phyloP scores from a whole-genome alignment of 2,797 vertebrate species.

The Aeoliscus strigatus region DNA sequence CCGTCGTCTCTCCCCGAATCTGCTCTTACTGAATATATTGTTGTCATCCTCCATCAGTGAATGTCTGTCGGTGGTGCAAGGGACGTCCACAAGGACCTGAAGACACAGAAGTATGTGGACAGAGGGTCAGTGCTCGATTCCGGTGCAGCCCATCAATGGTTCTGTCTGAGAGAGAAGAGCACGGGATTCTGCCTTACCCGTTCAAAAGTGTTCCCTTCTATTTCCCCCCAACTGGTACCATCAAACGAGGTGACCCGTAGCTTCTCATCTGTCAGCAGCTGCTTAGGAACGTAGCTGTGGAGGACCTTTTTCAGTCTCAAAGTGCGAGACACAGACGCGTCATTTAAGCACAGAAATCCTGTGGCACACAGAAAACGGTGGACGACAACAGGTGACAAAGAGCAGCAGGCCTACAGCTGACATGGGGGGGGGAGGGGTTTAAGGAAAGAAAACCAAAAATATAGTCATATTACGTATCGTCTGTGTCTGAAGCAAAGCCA shows the following conservation, averaged over 20 bases:
- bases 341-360: conserved; percentile 85
- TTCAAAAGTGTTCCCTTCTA: conserved; percentile 79
- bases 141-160: too few species aligned
- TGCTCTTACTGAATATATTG: conserved; percentile 83
- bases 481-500: conserved; percentile 86
- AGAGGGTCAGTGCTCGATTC: background rate
- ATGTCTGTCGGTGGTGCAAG: conserved; percentile 87
- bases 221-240: conserved; percentile 80
- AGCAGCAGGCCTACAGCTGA: background rate
- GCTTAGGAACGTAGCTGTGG: conserved; percentile 78
- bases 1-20: conserved; percentile 83
- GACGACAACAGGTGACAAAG: background rate
- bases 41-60: conserved; percentile 85
- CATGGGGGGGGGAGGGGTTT: too few species aligned
- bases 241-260: conserved; percentile 80
- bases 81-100: conserved; percentile 94
- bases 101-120: background rate
- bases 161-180: background rate
- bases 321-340: conserved; percentile 79
- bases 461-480: conserved; percentile 74
- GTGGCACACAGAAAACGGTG: background rate
- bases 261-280: conserved; percentile 53
- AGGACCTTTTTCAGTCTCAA: conserved; percentile 76
- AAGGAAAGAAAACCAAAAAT: too few species aligned
- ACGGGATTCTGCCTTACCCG: conserved; percentile 68